phyloP scores from a whole-genome alignment of 2,113 vertebrate genomes.

The Urocynchramus pylzowi region DNA sequence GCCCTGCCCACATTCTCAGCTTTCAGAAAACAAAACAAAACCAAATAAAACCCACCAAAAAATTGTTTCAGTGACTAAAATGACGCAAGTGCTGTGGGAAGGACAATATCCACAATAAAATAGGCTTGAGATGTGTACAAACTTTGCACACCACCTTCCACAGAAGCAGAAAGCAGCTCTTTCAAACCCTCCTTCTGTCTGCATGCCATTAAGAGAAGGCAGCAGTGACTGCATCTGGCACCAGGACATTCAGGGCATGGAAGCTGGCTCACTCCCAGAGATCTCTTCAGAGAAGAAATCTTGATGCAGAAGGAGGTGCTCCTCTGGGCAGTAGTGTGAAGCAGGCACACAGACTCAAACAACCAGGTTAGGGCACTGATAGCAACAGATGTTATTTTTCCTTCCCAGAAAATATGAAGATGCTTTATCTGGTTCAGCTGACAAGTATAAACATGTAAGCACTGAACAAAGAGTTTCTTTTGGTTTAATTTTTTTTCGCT shows the following conservation, averaged over 20 bases:
- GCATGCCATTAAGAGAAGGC: neutral
- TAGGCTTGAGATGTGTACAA: neutral
- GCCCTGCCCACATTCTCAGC: neutral
- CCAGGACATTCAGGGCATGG: neutral
- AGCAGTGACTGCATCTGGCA: neutral
- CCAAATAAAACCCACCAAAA: neutral
- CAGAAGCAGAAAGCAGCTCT: neutral
- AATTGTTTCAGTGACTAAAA: neutral
- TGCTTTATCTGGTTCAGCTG: neutral
- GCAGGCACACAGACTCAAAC: neutral
- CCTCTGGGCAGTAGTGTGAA: neutral
- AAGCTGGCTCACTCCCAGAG: neutral
- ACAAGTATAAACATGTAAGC: neutral
- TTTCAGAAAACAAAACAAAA: neutral
- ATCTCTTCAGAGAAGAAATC: neutral
- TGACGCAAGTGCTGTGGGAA: neutral
- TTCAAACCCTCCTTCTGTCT: neutral
- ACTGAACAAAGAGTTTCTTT: neutral
- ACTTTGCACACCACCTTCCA: neutral
- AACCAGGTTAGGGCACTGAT: accelerated
- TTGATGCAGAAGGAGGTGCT: neutral
- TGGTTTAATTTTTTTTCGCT: neutral
- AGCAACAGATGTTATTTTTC: neutral
- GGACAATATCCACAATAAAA: neutral
- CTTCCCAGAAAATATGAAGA: neutral